Conservation (phyloP, 2,113 vertebrate species). For the Microtus pennsylvanicus region DNA sequence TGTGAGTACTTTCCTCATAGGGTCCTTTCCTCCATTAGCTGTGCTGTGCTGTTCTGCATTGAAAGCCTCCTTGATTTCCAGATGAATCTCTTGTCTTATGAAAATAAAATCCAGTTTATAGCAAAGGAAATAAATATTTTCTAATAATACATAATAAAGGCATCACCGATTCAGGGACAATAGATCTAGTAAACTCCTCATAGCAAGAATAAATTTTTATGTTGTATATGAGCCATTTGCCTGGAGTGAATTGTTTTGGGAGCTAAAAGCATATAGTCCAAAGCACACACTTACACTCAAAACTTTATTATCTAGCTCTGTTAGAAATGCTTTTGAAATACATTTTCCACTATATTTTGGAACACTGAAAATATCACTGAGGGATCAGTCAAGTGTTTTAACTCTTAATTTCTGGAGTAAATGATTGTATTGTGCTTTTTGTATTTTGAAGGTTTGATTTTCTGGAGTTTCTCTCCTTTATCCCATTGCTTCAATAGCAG, state of each 20-base stretch:
- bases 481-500: background rate
- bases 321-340: background rate
- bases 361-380: background rate
- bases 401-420: background rate
- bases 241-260: background rate
- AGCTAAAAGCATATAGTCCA: background rate
- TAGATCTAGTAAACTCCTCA: background rate
- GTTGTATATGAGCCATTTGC: background rate
- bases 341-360: background rate
- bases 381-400: background rate
- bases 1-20: background rate
- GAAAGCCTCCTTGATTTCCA: slow-evolving; percentile 19
- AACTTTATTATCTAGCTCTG: background rate
- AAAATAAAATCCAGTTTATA: slow-evolving; percentile 16
- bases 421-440: background rate
- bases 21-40: slow-evolving; percentile 8
- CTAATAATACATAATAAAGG: slow-evolving; percentile 34
- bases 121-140: slow-evolving; percentile 42
- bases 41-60: background rate
- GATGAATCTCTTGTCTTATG: slow-evolving; percentile 52
- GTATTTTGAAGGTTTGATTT: slow-evolving; percentile 16
- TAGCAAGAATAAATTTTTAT: background rate
- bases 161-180: background rate
- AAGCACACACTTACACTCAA: background rate
- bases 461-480: background rate